Evolutionary conservation across 2,797 vertebrate species (phyloP), one percentile per base, ranked within the genome.

Genomic region (Gymnopithys bicolor): DNA sequence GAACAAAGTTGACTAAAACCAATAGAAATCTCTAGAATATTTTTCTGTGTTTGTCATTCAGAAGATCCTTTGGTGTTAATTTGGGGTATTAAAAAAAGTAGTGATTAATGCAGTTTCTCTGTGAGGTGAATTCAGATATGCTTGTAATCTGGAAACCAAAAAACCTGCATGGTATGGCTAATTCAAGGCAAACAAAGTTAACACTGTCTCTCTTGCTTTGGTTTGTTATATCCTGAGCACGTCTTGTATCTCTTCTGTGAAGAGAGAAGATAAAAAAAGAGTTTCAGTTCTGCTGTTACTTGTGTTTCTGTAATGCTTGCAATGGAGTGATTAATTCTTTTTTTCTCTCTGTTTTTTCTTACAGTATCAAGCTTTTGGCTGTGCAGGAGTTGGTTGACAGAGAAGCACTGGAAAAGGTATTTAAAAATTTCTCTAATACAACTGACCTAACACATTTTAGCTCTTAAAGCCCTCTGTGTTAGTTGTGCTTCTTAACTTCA

Each of bases 311-410:
- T 62, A 75, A 78, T 43, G 48, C 48, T 73, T 81, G 28, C 22
- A 55, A 4, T 79, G 25, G 46, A 85, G 35, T 74, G 66, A 91
- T 81, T 89, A 1, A 74, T 87, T 91, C 10, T 82, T 28, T 84
- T 73, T 73, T 52, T 85, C 62, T n/a, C 30, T 75, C 22, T 67
- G 1, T 59, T 71, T 63, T 96, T 60, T 95, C 87, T 97, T 97
- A 35, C 97, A 99, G 99, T 97, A 98, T 99, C 98, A 99, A 99
- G 98, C 97, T 99, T 92, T 97, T 99, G 97, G 99, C 99, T 23
- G 99, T 99, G 58, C 99, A 99, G 97, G 99, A 99, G 94, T 97
- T 99, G 88, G 90, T 98, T 22, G 99, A 99, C 91, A 98, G 94
- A 95, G 99, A 99, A 91, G 99, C 98, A 12, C 97, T 99, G 55